These are phyloP conservation scores for Leptestheria dahalacensis DNA, from an alignment of 1,140 invertebrate genomes.

Conservation along the genomic window DNA sequence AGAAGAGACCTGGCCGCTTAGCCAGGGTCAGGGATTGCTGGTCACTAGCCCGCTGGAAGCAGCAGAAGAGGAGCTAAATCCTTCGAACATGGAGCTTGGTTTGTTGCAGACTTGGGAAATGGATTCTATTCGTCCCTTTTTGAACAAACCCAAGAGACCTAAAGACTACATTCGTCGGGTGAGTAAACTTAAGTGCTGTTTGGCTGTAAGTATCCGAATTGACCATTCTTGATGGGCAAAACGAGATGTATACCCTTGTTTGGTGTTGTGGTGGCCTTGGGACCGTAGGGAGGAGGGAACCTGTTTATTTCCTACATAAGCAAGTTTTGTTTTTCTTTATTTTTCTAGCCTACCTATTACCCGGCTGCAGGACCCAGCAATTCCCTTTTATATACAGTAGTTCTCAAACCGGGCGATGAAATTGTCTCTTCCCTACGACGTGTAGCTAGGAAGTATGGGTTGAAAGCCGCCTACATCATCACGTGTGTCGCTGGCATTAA, in stretches of 20 bases:
- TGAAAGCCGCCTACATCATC: conserved; percentile 30
- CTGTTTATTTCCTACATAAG: neutral
- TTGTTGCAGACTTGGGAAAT: neutral
- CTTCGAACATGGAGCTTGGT: neutral
- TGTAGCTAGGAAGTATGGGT: conserved; percentile 23
- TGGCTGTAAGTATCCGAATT: neutral
- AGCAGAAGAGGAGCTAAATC: neutral
- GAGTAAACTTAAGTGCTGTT: neutral
- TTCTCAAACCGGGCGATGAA: conserved; percentile 28
- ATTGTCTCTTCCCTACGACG: conserved; percentile 24
- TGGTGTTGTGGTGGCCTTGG: no score
- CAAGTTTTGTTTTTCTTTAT: neutral
- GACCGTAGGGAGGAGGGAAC: no score
- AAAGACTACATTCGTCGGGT: no score
- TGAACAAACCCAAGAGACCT: neutral
- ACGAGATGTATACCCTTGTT: no score
- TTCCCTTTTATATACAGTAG: conserved; percentile 19
- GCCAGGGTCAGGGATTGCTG: no score
- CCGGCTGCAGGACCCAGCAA: neutral
- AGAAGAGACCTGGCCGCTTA: no score
- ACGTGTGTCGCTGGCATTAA: conserved; percentile 32
- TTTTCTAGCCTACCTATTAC: neutral
- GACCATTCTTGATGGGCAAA: no score
- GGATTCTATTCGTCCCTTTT: neutral
- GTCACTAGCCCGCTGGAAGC: no score